Evolutionary conservation across 2,113 vertebrate species (phyloP).

Genomic region (Thalassoma bifasciatum): DNA sequence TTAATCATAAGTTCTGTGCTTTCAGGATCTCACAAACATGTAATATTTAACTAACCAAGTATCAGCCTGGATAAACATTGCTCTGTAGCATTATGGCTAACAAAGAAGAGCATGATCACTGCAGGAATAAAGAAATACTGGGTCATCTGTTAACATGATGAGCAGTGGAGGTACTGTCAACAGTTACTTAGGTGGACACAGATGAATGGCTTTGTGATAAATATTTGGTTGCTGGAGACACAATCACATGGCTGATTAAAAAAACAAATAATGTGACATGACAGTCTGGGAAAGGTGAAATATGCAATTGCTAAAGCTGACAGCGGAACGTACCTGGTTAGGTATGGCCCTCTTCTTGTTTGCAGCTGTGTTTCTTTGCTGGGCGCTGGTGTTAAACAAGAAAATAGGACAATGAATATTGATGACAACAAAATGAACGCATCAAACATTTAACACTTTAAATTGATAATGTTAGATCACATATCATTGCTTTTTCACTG

Average conservation of each 20-base stretch:
- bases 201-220: conserved; percentile 41
- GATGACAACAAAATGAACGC: neutral
- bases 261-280: conserved; percentile 36
- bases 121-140: conserved; percentile 7
- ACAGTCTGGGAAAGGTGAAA: conserved; percentile 46
- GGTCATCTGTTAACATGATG: neutral
- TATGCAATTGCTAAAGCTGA: conserved; percentile 34
- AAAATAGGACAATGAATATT: neutral
- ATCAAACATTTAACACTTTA: conserved; percentile 9
- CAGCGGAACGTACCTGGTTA: conserved; percentile 89
- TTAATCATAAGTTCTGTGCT: neutral
- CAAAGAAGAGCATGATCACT: conserved; percentile 14
- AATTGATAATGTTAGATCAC: neutral
- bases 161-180: conserved; percentile 18
- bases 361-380: conserved; percentile 90
- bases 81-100: conserved; percentile 14
- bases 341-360: conserved; percentile 96
- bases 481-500: too few relatives aligned
- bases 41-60: conserved; percentile 11
- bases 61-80: neutral
- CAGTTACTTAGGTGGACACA: conserved; percentile 4
- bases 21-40: neutral
- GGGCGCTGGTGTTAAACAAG: conserved; percentile 84
- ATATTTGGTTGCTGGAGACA: conserved; percentile 23
- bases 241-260: conserved; percentile 54